A percentile compares a stretch with the other conserved stretches of the same genome.
These are phyloP conservation scores for Dynastes maya DNA, from an alignment of 2,888 invertebrate genomes.

Conservation along the genomic window DNA sequence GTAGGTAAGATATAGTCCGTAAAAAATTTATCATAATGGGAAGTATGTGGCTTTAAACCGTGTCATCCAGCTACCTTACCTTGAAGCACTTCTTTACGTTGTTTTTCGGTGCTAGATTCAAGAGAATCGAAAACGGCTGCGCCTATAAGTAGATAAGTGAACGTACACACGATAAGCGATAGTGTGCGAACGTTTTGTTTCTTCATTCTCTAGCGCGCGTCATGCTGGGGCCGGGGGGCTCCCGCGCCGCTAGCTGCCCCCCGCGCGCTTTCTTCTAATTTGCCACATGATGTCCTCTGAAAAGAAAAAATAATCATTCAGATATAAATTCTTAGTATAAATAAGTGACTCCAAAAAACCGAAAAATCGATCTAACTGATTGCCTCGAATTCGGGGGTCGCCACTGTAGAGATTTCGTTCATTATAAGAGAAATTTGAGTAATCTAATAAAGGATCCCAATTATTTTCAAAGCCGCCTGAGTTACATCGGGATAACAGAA, in stretches of 20 bases:
- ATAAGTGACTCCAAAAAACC: no score
- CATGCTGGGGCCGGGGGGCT: slow-evolving; percentile 72
- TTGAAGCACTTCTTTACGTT: slow-evolving; percentile 91
- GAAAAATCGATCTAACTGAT: no score
- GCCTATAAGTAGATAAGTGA: slow-evolving; percentile 98
- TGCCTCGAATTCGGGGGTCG: no score
- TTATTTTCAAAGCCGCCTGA: no score
- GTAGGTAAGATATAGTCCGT: no score
- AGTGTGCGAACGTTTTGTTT: slow-evolving; percentile 99
- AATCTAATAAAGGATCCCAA: no score
- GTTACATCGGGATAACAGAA: no score
- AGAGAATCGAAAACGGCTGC: slow-evolving; percentile 99
- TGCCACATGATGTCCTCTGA: slow-evolving; percentile 64
- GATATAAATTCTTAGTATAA: no score
- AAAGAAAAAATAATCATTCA: slow-evolving; percentile 47
- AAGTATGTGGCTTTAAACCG: no score
- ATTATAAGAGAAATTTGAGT: no score
- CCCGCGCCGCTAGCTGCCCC: slow-evolving; percentile 69
- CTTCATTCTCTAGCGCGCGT: slow-evolving; percentile 93
- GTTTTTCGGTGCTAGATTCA: slow-evolving; percentile 96
- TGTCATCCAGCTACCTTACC: slow-evolving; percentile 71
- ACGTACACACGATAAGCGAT: slow-evolving; percentile 99
- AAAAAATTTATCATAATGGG: no score
- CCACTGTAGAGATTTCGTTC: no score
- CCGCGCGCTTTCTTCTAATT: slow-evolving; percentile 64